Evolutionary conservation across 2,113 vertebrate genomes (phyloP), one percentile per base, ranked within the genome.

Genomic region (Etia nguti): DNA sequence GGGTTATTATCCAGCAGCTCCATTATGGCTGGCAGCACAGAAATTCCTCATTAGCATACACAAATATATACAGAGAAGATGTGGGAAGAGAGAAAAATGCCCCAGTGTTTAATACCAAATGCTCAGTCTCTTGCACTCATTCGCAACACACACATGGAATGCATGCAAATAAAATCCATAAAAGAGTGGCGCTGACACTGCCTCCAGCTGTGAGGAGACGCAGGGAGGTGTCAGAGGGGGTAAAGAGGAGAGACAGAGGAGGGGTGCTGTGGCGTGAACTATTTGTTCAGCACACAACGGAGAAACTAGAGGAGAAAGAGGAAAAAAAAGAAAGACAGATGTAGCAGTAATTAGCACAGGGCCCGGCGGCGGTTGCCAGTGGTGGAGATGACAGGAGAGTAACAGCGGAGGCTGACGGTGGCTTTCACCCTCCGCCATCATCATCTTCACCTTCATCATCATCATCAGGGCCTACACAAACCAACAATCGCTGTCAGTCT

Each of bases 271-370:
- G 83, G 86, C 79, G 52, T 86, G 85, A 89, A 91, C 88, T 75
- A 31, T 93, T 92, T 91, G 90, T 93, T 91, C 70, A 4, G 31
- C 46, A 88, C 88, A 91, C 86, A 88, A 83, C 81, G 36, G 54
- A 65, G 34, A 79, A 83, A 82, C 18, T 38, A 80, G 83, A 29
- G 79, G 57, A 34, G 85, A 73, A 34, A 81, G 38, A 36, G 56
- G 56, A 0, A 26, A 86, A 68, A 59, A 62, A 54, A 77, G 82
- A 96, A 93, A 95, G 96, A 94, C 95, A 97, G 96, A 97, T 97
- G 96, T 97, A 97, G 97, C 56, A 48, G 90, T 97, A 98, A 98
- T 98, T 98, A 97, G 97, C 8, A 6, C 46, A 9, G 80, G 86
- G 91, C 85, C 84, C 36, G 59, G 86, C 46, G 65, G 70, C 3